Evolutionary conservation across 2,888 invertebrate species (phyloP), one percentile per base, ranked within the genome.

Genomic region (Sarcophaga caerulescens): DNA sequence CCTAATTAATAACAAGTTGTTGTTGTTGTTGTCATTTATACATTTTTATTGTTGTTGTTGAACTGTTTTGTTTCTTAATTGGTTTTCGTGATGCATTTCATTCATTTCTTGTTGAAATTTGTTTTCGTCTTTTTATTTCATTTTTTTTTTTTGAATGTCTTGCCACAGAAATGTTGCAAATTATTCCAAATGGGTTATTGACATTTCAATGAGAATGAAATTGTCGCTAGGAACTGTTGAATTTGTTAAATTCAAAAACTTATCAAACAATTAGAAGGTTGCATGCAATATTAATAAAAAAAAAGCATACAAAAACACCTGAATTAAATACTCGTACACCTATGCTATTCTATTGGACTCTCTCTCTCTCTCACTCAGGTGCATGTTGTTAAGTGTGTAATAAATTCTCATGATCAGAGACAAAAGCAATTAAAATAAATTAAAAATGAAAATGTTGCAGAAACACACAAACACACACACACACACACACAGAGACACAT

Each of bases 1-100:
- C 83, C 87, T 88, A 88, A 88, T 88, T 88, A 88, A 88, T 88
- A 87, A 85, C 80, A 82, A 85, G 82, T 81, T 84, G 78, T 75
- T 52, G 66, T 47, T 74, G 45, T 57, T 14, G 2, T 52, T 82
- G 82, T n/a, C 62, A 14, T 57, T 62, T 69, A 52, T 63, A 12
- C 17, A 47, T 23, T 45, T 82, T 47, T 47, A n/a, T n/a, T n/a
- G n/a, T 47, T 52, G 12, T 52, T 17, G 52, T 14, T 52, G 17
- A 17, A 45, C 35, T 77, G 60, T 77, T 77, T 62, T 44, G 23
- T 60, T 68, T 81, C 78, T 84, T 86, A 84, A 84, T 86, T 84
- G 86, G 78, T 81, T 81, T 86, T 86, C 81, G 81, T 81, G 84
- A 84, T 81, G 81, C 81, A 84, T 86, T 84, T 84, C 75, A 86